A percentile compares a stretch with the other conserved stretches of the same genome.
phyloP scores from a whole-genome alignment of 2,888 invertebrate species.

The Coecobrya sp. region DNA sequence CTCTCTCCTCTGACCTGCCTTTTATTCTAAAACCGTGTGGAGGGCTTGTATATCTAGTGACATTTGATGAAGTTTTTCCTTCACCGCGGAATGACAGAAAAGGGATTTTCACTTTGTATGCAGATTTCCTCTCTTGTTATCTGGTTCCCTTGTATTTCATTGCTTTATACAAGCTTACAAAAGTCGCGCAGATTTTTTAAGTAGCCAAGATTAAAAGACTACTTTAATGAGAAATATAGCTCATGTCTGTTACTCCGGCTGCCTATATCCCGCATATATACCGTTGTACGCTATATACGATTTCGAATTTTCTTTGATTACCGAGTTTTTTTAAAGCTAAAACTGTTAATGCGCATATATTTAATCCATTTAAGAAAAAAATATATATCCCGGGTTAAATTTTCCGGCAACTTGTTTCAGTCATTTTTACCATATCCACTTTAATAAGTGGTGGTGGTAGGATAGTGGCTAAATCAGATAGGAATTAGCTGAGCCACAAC shows the following conservation, averaged over 20 bases:
- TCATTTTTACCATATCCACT: neutral
- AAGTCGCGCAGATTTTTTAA: neutral
- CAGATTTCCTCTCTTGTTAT: slow-evolving; percentile 13
- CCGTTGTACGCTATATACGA: no score
- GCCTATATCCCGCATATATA: no score
- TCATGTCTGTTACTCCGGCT: no score
- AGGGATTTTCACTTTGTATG: slow-evolving; percentile 20
- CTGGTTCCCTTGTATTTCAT: neutral
- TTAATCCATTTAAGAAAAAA: no score
- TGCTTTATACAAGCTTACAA: no score
- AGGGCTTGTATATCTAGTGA: neutral
- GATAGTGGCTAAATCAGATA: slow-evolving; percentile 18
- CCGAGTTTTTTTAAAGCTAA: no score
- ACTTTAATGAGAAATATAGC: no score
- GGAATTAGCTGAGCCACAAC: slow-evolving; percentile 43
- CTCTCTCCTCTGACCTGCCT: neutral
- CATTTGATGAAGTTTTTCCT: neutral
- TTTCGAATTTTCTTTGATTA: no score
- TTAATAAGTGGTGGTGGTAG: neutral
- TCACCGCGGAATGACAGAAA: neutral
- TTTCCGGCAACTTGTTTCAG: no score
- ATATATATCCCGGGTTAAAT: no score
- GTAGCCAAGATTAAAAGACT: no score
- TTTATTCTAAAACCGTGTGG: neutral
- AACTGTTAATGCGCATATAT: no score